A percentile compares a stretch with the other conserved stretches of the same genome.
Conservation (phyloP, 1,140 invertebrate species). For the Pentalonia nigronervosa region DNA sequence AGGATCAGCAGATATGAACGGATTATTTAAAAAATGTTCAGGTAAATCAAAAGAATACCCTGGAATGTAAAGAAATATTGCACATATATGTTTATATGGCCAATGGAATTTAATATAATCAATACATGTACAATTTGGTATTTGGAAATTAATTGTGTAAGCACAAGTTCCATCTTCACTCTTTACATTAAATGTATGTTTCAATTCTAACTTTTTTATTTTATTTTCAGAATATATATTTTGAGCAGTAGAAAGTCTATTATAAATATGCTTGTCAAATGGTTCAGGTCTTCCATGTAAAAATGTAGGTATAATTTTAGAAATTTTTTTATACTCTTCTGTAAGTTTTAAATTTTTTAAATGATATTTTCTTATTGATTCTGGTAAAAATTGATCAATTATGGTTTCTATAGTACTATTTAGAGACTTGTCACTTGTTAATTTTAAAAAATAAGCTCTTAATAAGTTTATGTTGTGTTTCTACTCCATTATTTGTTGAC, state of each 20-base stretch:
- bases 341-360: background rate
- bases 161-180: background rate
- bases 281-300: background rate
- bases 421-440: background rate
- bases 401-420: background rate
- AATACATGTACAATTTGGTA: background rate
- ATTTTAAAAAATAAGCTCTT: slow-evolving; percentile 1
- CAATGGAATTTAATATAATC: background rate
- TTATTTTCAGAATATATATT: background rate
- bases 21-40: background rate
- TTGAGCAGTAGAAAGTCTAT: background rate
- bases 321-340: background rate
- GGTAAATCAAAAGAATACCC: background rate
- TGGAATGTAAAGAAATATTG: background rate
- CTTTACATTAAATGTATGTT: background rate
- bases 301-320: background rate
- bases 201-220: background rate
- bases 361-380: background rate
- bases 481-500: background rate
- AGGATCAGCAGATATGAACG: background rate
- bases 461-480: background rate
- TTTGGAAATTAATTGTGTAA: background rate
- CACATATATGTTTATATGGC: background rate
- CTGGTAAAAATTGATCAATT: background rate
- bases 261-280: background rate